Conservation (phyloP, 2,797 vertebrate genomes). For the Hozukius guyotensis region DNA sequence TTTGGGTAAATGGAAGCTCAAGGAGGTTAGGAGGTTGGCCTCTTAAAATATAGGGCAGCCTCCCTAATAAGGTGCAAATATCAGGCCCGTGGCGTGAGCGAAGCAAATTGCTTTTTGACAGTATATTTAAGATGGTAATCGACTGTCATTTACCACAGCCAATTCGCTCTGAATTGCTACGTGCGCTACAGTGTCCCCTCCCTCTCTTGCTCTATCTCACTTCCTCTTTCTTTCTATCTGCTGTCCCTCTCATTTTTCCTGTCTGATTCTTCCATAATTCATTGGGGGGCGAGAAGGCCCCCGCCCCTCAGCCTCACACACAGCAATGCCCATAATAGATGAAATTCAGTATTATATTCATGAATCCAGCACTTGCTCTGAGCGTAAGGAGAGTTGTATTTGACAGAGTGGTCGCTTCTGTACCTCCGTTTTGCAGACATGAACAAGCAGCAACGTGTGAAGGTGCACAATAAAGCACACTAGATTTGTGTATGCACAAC, state of each 20-base stretch:
- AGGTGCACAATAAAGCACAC: background rate
- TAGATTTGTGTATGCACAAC: background rate
- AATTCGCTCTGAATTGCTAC: constrained; percentile 70
- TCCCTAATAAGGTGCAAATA: constrained; percentile 76
- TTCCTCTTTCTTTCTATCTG: constrained; percentile 27
- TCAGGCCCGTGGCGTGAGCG: constrained; percentile 64
- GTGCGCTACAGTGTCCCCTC: constrained; percentile 39
- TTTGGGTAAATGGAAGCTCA: constrained; percentile 41
- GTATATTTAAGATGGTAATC: constrained; percentile 83
- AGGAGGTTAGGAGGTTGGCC: constrained; percentile 44
- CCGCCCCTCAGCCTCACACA: background rate
- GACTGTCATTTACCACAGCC: constrained; percentile 78
- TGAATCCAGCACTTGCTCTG: background rate
- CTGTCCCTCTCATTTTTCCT: constrained; percentile 42
- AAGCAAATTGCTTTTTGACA: constrained; percentile 82
- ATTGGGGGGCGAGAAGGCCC: background rate
- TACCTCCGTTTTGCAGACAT: background rate
- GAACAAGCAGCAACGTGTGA: background rate
- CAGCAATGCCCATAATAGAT: background rate
- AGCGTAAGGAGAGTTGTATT: background rate
- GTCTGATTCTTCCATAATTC: constrained; percentile 41
- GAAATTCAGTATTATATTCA: constrained; percentile 21
- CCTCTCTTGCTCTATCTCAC: constrained; percentile 11
- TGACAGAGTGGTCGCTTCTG: background rate
- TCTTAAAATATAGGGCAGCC: constrained; percentile 64